Base-by-base conservation (phyloP, 2,113 vertebrate species). In the Hippocampus mohnikei region DNA sequence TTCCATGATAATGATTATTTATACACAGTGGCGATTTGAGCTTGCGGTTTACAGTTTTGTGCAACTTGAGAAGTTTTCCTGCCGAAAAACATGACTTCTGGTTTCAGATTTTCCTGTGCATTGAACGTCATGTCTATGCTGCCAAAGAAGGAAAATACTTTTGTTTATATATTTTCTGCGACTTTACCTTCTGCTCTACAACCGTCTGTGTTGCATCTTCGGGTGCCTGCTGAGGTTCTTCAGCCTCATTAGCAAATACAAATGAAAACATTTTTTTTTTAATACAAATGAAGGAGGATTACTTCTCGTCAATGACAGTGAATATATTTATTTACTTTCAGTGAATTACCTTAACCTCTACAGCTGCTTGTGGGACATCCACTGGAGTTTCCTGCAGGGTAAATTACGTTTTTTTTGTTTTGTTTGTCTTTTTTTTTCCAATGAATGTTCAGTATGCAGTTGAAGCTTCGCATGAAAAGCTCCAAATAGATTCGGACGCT, bases 131-230 rank as follows among this genome's bases (percentile, higher is more conserved):
- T 58, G 58, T 33, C 27, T 16, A 8, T 18, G 58, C 15, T 20
- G 15, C 40, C 3, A 37, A 74, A 79, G 44, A 4, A 62, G 66
- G 16, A 72, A 46, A 56, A 59, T 25, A 73, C 66, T 61, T 67
- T 62, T 66, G 41, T 2, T 3, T 68, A 42, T 58, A 60, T 52
- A 69, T 73, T 44, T 40, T 23, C 33, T 40, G 42, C 69, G 67
- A 65, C 69, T 79, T 88, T 88, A 85, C 84, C 82, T 85, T 74
- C 66, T 75, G 69, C 16, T 81, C 78, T 76, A 83, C 76, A 69
- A 70, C 60, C 41, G 70, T 44, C 62, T 76, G 50, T 44, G 55
- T 56, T 67, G 44, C 70, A 65, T 79, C 73, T 46, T 73, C 79
- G 37, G 73, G 66, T 71, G 71, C 62, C 75, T 81, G 67, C 52